phyloP scores from a whole-genome alignment of 2,888 invertebrate species.

The Zygothrica quintamaculata region DNA sequence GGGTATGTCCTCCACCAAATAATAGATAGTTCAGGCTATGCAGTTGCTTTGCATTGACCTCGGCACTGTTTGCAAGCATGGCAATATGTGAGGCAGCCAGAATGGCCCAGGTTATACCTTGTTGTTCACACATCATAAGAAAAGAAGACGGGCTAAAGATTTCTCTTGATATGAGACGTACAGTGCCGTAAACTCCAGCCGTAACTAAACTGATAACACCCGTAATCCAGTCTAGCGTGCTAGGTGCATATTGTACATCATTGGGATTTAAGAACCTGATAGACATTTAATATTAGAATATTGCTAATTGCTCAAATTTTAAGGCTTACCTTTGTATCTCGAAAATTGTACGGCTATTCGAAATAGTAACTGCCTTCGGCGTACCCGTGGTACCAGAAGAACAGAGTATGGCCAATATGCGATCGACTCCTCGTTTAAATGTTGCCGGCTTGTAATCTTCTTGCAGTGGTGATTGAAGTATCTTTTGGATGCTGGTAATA shows the following conservation, averaged over 20 bases:
- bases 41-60: conserved; percentile 43
- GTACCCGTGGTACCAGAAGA: conserved; percentile 83
- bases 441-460: conserved; percentile 43
- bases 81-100: conserved; percentile 69
- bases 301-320: not conserved
- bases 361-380: conserved; percentile 79
- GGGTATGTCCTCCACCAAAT: conserved; percentile 67
- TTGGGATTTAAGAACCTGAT: conserved; percentile 50
- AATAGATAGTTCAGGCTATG: conserved; percentile 55
- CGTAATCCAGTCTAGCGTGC: conserved; percentile 67
- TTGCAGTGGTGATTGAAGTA: conserved; percentile 37
- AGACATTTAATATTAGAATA: not conserved
- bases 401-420: conserved; percentile 75
- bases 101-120: conserved; percentile 59
- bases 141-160: conserved; percentile 60
- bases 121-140: conserved; percentile 62
- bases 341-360: conserved; percentile 64
- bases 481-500: conserved; percentile 36
- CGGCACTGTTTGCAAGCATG: conserved; percentile 56
- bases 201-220: conserved; percentile 57
- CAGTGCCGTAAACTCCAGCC: conserved; percentile 66
- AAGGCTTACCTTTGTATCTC: conserved; percentile 63
- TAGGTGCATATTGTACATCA: conserved; percentile 69
- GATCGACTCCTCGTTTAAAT: conserved; percentile 53
- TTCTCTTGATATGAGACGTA: conserved; percentile 64